These are phyloP conservation scores for Phataginus tricuspis DNA, from an alignment of 2,797 vertebrate genomes.

Conservation along the genomic window DNA sequence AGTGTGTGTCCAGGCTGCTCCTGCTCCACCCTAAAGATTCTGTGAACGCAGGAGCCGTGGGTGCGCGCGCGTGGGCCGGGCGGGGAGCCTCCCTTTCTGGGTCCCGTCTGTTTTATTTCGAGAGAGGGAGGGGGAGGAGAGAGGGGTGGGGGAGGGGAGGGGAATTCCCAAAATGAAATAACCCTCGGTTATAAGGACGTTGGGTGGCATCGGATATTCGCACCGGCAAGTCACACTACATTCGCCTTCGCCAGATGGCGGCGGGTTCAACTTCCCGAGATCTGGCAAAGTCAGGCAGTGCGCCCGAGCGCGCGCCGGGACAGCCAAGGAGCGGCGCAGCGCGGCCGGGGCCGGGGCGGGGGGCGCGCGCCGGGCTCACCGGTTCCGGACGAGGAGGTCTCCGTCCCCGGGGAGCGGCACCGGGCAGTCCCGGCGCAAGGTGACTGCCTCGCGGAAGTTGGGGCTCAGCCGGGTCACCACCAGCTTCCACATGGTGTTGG, in stretches of 20 bases:
- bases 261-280: constrained; percentile 82
- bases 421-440: constrained; percentile 85
- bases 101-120: constrained; percentile 75
- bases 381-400: constrained; percentile 95
- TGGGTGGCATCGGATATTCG: constrained; percentile 75
- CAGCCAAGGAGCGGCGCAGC: constrained; percentile 56
- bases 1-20: constrained; percentile 37
- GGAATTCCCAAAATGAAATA: constrained; percentile 79
- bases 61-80: constrained; percentile 73
- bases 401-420: constrained; percentile 93
- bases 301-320: constrained; percentile 20
- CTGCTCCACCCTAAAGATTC: constrained; percentile 62
- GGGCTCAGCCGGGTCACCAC: constrained; percentile 92
- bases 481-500: constrained; percentile 93
- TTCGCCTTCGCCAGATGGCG: constrained; percentile 87
- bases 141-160: constrained; percentile 73
- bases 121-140: constrained; percentile 72
- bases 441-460: constrained; percentile 92
- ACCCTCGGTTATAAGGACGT: constrained; percentile 71
- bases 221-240: constrained; percentile 76
- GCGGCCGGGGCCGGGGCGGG: neutral
- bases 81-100: constrained; percentile 52
- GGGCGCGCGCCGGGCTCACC: constrained; percentile 88
- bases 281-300: constrained; percentile 65
- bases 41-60: constrained; percentile 50